These are phyloP conservation scores for Chrysina gloriosa DNA, from an alignment of 2,888 invertebrate genomes.

Conservation along the genomic window DNA sequence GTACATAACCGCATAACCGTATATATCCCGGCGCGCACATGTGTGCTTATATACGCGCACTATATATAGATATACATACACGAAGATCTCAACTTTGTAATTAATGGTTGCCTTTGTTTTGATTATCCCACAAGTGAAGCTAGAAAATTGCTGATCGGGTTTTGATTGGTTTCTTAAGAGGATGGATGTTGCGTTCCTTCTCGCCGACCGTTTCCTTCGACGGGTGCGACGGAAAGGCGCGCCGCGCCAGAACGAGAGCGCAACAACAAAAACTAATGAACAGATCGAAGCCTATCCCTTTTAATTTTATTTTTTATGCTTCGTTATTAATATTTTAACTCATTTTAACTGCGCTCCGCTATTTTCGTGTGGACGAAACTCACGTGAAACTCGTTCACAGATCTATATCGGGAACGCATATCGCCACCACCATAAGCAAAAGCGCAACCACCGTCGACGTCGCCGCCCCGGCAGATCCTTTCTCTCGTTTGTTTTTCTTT, in stretches of 20 bases:
- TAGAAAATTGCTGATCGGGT: constrained; percentile 63
- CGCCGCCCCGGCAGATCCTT: too few species aligned
- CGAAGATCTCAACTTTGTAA: constrained; percentile 59
- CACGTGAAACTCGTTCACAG: too few species aligned
- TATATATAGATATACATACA: constrained; percentile 49
- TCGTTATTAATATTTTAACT: constrained; percentile 60
- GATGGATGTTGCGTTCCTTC: constrained; percentile 46
- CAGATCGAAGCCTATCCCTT: constrained; percentile 58
- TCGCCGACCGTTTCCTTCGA: constrained; percentile 37
- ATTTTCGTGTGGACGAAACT: too few species aligned
- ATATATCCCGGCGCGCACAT: constrained; percentile 38
- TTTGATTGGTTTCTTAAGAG: constrained; percentile 61
- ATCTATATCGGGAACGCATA: too few species aligned
- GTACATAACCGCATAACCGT: not conserved
- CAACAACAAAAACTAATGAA: constrained; percentile 58
- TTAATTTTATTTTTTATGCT: constrained; percentile 58
- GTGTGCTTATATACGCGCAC: constrained; percentile 10
- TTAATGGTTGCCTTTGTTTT: constrained; percentile 64
- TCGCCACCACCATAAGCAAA: too few species aligned
- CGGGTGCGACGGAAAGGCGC: constrained; percentile 29
- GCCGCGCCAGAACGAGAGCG: constrained; percentile 45
- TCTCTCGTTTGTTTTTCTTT: too few species aligned
- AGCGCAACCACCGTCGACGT: too few species aligned
- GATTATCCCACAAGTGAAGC: constrained; percentile 62
- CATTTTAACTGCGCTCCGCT: constrained; percentile 51